Evolutionary conservation across 2,113 vertebrate genomes (phyloP).

Genomic region (Sceloporus undulatus): DNA sequence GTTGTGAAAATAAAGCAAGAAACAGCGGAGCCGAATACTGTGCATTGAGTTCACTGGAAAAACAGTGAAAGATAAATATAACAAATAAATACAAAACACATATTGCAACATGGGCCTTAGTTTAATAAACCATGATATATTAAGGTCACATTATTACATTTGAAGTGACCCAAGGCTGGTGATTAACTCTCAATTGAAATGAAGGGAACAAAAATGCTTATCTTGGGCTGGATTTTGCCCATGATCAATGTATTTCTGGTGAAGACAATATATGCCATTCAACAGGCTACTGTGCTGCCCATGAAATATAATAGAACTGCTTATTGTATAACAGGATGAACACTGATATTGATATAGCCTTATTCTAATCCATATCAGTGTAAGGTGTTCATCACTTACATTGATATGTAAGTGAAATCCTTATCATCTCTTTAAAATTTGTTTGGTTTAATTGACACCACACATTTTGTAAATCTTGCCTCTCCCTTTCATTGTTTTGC

Average conservation of each 20-base stretch:
- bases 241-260: background rate
- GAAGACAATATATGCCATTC: background rate
- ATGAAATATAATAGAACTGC: too few species aligned
- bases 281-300: background rate
- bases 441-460: background rate
- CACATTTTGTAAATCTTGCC: background rate
- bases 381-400: too few species aligned
- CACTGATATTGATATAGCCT: background rate
- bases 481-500: too few species aligned
- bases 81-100: too few species aligned
- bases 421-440: background rate
- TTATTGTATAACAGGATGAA: too few species aligned
- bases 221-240: background rate
- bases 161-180: background rate
- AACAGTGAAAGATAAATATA: too few species aligned
- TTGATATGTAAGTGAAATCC: too few species aligned
- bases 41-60: too few species aligned
- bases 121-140: background rate
- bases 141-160: background rate
- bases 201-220: background rate
- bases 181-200: background rate
- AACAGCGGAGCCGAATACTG: too few species aligned
- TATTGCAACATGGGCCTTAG: background rate
- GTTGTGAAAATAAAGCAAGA: too few species aligned
- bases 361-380: background rate